Base-by-base conservation (phyloP, 1,140 invertebrate genomes). In the Meteorus sp. region DNA sequence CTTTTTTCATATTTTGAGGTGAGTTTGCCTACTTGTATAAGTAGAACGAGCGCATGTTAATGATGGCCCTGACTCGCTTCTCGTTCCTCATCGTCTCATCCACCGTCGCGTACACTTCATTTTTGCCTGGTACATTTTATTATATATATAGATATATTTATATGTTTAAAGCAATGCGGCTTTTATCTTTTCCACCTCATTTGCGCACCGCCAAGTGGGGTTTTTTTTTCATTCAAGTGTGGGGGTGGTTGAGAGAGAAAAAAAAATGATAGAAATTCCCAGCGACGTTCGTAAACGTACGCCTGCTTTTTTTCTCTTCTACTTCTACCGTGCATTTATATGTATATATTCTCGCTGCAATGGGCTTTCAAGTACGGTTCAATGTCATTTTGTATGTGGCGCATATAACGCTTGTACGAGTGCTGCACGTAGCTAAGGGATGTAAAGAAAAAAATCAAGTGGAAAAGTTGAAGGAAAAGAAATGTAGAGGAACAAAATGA, bases 131-230 rank as follows among this genome's bases (percentile, higher is more conserved):
- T 25, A 29, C 29, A 13, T 51, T 6, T 20, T 5, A 11, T 17
- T 19, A n/a, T 17, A 11, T 33, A 19, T 33, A 1, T 51, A 13
- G 7, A 22, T 31, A 13, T 45, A 23, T 27, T 20, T 45, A 27
- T 43, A 33, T 39, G 20, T 45, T 37, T 37, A 25, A 33, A 54
- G 23, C 20, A 33, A 37, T 19, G 35, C 63, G 66, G 73, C 72
- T 72, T 78, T 79, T 78, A 80, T 80, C 75, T 80, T 80, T 80
- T 80, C 77, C 77, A 78, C 78, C 76, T 80, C 78, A 80, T 80
- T 80, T 80, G 76, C 75, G 35, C 35, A 13, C 35, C 35, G 8
- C 15, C 35, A 39, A 39, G 35, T 39, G 35, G 13, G n/a, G n/a
- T n/a, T n/a, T n/a, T n/a, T n/a, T n/a, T n/a, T n/a, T n/a, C n/a